Conservation (phyloP, 30 jellyfish, hydroid and myxozoan species). For the Pseudorhiza aurosa region DNA sequence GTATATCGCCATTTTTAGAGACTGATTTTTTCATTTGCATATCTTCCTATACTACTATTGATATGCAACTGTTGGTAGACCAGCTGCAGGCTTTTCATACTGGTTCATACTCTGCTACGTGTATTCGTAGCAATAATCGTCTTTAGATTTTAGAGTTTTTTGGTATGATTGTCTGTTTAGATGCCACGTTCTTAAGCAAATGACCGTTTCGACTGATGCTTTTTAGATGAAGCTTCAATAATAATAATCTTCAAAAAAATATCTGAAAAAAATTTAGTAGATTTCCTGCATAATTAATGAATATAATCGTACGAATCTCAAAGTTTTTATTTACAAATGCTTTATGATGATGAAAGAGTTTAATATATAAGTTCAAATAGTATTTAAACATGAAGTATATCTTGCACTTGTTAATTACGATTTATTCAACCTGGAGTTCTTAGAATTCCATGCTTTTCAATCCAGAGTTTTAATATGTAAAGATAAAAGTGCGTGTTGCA, state of each 20-base stretch:
- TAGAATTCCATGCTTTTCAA: slow-evolving; percentile 39
- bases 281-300: slow-evolving; percentile 5
- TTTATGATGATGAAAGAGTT: slow-evolving; percentile 30
- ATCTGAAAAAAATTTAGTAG: not conserved
- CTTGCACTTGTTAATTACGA: slow-evolving; percentile 37
- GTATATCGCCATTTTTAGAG: slow-evolving; percentile 10
- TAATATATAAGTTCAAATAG: slow-evolving; percentile 51
- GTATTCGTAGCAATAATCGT: not conserved
- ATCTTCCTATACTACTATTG: not conserved
- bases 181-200: slow-evolving; percentile 28
- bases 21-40: not conserved
- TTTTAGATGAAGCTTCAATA: slow-evolving; percentile 20
- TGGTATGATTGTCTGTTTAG: slow-evolving; percentile 12
- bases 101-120: slow-evolving; percentile 3
- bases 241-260: not conserved
- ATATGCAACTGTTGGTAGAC: slow-evolving; percentile 1
- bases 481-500: slow-evolving; percentile 20
- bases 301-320: slow-evolving; percentile 19
- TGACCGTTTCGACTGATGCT: slow-evolving; percentile 22
- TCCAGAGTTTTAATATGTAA: slow-evolving; percentile 29
- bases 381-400: slow-evolving; percentile 24
- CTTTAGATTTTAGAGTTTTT: slow-evolving; percentile 27
- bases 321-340: slow-evolving; percentile 41
- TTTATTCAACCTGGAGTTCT: slow-evolving; percentile 28
- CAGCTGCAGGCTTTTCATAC: slow-evolving; percentile 12